These are phyloP conservation scores for Psettodes erumei DNA, from an alignment of 2,113 vertebrate species.

Conservation along the genomic window DNA sequence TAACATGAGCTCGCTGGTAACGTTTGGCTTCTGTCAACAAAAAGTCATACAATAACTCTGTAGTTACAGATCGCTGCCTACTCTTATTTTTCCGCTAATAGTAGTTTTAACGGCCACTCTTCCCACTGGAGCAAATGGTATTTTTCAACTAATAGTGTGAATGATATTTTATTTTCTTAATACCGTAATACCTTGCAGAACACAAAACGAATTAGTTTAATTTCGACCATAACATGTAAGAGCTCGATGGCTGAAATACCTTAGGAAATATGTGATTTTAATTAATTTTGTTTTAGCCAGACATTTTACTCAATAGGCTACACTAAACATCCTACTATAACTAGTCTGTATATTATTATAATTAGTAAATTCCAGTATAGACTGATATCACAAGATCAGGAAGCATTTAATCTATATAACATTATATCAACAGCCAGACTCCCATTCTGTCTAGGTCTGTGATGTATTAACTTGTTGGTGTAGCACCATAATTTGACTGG, in stretches of 20 bases:
- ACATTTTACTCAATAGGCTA: not conserved
- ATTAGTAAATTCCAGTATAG: not conserved
- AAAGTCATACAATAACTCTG: not conserved
- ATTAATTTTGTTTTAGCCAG: too few relatives aligned
- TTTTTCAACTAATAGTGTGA: not conserved
- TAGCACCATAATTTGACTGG: not conserved
- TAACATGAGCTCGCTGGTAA: conserved; percentile 49
- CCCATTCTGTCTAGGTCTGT: not conserved
- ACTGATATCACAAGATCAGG: not conserved
- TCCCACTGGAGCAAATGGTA: not conserved
- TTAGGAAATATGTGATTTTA: not conserved
- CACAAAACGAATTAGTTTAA: not conserved
- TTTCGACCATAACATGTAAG: not conserved
- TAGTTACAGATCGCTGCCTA: not conserved
- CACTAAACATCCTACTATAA: not conserved
- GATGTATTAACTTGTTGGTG: not conserved
- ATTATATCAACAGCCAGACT: not conserved
- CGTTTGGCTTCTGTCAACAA: conserved; percentile 42
- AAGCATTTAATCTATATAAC: not conserved
- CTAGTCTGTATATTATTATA: too few relatives aligned
- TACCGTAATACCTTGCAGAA: not conserved
- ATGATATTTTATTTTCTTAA: not conserved
- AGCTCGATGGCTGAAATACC: not conserved
- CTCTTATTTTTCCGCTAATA: not conserved
- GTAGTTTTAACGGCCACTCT: rapidly evolving